These are phyloP conservation scores for Crenuchus spilurus DNA, from an alignment of 2,797 vertebrate genomes.

Conservation along the genomic window DNA sequence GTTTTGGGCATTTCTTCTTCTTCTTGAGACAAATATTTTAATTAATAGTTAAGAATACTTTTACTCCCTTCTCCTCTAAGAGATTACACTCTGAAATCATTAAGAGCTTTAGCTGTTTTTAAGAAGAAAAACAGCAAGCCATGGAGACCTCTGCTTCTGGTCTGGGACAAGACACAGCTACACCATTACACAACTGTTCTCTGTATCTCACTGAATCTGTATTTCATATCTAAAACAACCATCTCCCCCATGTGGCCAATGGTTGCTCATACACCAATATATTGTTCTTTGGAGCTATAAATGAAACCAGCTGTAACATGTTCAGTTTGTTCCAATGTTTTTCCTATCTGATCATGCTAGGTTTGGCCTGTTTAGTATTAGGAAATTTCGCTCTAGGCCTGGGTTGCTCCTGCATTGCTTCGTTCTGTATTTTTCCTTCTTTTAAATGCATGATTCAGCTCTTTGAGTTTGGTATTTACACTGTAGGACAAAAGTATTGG, in stretches of 20 bases:
- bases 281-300: neutral
- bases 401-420: neutral
- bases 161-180: neutral
- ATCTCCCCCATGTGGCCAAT: conserved; percentile 34
- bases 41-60: neutral
- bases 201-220: too few species aligned
- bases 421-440: neutral
- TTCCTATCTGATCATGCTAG: neutral
- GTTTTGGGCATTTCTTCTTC: too few species aligned
- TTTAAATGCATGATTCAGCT: conserved; percentile 1
- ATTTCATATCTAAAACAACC: neutral
- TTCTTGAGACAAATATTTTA: too few species aligned
- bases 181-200: neutral
- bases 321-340: too few species aligned
- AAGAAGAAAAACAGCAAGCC: neutral
- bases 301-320: neutral
- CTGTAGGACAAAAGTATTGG: too few species aligned
- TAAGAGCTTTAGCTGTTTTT: neutral
- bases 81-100: neutral
- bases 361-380: neutral
- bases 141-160: neutral
- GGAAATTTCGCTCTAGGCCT: neutral
- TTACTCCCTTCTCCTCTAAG: neutral
- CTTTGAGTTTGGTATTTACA: neutral
- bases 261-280: neutral